Percentiles rank a stretch among this genome's conserved stretches.
These are phyloP conservation scores for Callionymus lyra DNA, from an alignment of 2,113 vertebrate species.

Conservation along the genomic window DNA sequence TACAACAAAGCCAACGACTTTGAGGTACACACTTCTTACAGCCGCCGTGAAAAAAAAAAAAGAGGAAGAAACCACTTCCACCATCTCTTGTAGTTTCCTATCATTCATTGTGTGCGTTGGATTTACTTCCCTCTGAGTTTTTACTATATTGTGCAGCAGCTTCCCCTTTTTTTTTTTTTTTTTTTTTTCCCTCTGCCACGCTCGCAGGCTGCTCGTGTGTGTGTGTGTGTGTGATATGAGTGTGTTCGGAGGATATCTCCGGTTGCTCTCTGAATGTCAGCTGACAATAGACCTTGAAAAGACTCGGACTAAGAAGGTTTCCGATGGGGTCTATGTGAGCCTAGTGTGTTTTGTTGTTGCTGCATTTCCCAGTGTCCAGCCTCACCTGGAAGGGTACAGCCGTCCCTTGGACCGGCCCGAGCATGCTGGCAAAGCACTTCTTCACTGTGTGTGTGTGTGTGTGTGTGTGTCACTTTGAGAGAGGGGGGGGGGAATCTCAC, in stretches of 20 bases:
- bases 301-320: slow-evolving; percentile 38
- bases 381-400: slow-evolving; percentile 67
- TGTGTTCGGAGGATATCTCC: slow-evolving; percentile 3
- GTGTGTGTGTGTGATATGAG: slow-evolving; percentile 3
- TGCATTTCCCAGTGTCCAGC: slow-evolving; percentile 63
- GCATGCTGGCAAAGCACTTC: slow-evolving; percentile 70
- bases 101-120: slow-evolving; percentile 20
- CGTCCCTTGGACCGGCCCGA: slow-evolving; percentile 64
- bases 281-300: slow-evolving; percentile 56
- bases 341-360: slow-evolving; percentile 61
- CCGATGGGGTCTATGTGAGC: slow-evolving; percentile 19
- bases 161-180: slow-evolving; percentile 48
- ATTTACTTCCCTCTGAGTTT: slow-evolving; percentile 22
- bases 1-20: slow-evolving; percentile 99
- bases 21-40: slow-evolving; percentile 72
- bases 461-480: slow-evolving; percentile 59
- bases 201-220: slow-evolving; percentile 47
- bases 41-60: neutral
- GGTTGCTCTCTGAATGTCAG: slow-evolving; percentile 48
- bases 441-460: slow-evolving; percentile 38
- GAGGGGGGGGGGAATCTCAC: slow-evolving; percentile 54
- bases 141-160: slow-evolving; percentile 33
- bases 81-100: slow-evolving; percentile 30
- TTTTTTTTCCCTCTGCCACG: slow-evolving; percentile 33
- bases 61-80: slow-evolving; percentile 36